Conservation (phyloP, 2,797 vertebrate genomes). For the Triplophysa bombifrons region DNA sequence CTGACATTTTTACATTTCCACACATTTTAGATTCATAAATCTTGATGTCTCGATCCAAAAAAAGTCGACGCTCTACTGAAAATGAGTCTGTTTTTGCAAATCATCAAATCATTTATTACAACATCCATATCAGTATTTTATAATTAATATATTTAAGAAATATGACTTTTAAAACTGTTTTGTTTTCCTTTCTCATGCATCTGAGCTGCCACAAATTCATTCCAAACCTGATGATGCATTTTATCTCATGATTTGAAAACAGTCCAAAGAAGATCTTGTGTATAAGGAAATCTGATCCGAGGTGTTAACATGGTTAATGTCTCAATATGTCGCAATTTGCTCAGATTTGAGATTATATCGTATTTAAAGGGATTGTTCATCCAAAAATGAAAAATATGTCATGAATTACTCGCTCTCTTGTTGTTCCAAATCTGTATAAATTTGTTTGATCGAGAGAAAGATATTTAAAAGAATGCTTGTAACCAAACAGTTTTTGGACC, state of each 20-base stretch:
- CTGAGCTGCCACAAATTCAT: not conserved
- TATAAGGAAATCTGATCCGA: not conserved
- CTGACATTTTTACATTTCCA: constrained; percentile 32
- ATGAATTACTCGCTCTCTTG: no score
- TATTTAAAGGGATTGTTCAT: no score
- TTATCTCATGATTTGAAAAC: not conserved
- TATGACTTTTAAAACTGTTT: not conserved
- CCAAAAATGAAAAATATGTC: no score
- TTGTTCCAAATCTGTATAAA: no score
- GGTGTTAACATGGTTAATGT: not conserved
- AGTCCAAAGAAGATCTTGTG: not conserved
- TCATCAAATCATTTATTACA: no score
- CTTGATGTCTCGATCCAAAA: no score
- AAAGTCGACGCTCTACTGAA: not conserved
- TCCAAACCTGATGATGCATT: not conserved
- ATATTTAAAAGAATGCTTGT: no score
- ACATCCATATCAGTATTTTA: no score
- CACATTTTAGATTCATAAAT: not conserved
- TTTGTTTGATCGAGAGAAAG: no score
- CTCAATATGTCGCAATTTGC: not conserved
- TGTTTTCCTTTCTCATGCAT: not conserved
- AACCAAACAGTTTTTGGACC: no score
- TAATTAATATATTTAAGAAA: no score
- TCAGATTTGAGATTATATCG: not conserved
- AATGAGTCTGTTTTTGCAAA: no score